These are phyloP conservation scores for Meandrina meandrites DNA, from an alignment of 92 coral and sea anemone genomes.

Conservation along the genomic window DNA sequence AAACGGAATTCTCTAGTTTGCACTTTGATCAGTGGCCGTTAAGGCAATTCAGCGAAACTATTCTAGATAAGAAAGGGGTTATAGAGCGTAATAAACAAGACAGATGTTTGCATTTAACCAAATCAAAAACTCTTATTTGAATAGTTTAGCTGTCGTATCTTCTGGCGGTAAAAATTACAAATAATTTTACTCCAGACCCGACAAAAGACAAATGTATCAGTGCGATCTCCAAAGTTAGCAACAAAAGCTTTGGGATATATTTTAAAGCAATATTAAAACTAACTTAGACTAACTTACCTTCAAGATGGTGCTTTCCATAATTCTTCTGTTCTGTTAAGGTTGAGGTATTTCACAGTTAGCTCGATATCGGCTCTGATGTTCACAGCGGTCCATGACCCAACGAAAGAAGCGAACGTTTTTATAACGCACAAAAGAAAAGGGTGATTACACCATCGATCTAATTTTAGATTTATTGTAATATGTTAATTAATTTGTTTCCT, in stretches of 20 bases:
- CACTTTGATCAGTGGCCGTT: neutral
- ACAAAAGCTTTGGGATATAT: neutral
- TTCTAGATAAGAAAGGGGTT: neutral
- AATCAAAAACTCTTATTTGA: neutral
- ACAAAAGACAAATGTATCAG: neutral
- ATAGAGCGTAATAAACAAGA: neutral
- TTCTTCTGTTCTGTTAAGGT: neutral
- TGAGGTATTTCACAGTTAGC: neutral
- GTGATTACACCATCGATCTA: neutral
- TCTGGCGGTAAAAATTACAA: neutral
- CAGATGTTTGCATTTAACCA: neutral
- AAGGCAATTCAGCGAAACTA: neutral
- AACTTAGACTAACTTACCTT: neutral
- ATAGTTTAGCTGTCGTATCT: neutral
- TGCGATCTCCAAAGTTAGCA: neutral
- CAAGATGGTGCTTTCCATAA: neutral
- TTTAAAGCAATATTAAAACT: too few species aligned
- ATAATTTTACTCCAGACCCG: neutral
- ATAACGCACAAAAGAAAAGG: neutral
- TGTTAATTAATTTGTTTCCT: neutral
- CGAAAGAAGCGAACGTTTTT: neutral
- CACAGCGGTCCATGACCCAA: neutral
- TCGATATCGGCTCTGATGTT: neutral
- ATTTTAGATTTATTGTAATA: conserved; percentile 1
- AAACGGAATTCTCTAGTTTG: neutral